Base-by-base conservation (phyloP, 2,888 invertebrate species). In the Ferrisia virgata region DNA sequence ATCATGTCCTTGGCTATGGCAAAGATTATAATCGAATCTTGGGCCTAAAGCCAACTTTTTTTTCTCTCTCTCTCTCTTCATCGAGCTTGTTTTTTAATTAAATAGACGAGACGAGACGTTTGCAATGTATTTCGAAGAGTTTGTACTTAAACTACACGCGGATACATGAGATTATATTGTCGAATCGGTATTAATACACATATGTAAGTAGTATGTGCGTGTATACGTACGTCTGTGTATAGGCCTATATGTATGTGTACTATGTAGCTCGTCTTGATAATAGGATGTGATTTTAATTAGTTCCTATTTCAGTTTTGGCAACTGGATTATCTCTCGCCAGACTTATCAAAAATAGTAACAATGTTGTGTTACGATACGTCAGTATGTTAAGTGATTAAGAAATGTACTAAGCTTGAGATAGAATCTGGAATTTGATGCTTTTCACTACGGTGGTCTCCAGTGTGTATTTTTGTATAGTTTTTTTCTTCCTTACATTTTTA, bases 1-100 rank as follows among this genome's bases (percentile, higher is more conserved):
- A 72, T 72, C 33, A 33, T 33, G 72, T 72, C 72, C 72, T 72
- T 72, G 72, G 72, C n/a, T 31, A 22, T n/a, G 28, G 72, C 33
- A 72, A n/a, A 4, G 72, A 28, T 5, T 72, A 18, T n/a, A 72
- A 31, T 64, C 47, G 64, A 64, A 72, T 72, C 6, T 33, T 72
- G 72, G 72, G 72, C 72, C 72, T 31, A n/a, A 9, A 72, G 72
- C 72, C 72, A 72, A 72, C n/a, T 72, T 72, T 72, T 36, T n/a
- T n/a, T n/a, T n/a, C n/a, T n/a, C n/a, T n/a, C n/a, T n/a, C n/a
- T n/a, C n/a, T n/a, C n/a, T n/a, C 11, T 72, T 2, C 33, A 72
- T 64, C 25, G 3, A 33, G 33, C 8, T 33, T 2, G 33, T n/a
- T 33, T 72, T n/a, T 72, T 72, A 72, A 72, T 72, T 72, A 72